These are phyloP conservation scores for Xanthia togata DNA, from an alignment of 2,888 invertebrate genomes.

Conservation along the genomic window DNA sequence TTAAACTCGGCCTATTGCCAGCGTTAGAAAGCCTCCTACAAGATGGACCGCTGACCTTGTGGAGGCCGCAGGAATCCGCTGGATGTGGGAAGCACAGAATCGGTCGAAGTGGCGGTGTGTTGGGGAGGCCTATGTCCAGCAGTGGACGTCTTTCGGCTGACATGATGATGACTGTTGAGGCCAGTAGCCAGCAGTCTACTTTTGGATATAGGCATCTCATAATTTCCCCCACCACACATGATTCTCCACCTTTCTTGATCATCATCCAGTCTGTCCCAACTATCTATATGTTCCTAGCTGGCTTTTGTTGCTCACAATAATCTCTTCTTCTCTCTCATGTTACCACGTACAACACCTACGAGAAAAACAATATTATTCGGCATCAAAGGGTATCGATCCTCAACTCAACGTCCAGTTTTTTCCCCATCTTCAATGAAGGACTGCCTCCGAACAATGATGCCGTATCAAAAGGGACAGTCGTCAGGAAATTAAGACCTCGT, in stretches of 20 bases:
- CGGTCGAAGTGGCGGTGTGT: too few relatives aligned
- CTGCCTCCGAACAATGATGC: conserved; percentile 26
- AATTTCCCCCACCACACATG: background rate
- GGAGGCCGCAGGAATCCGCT: too few relatives aligned
- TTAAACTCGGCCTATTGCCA: too few relatives aligned
- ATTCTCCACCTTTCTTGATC: background rate
- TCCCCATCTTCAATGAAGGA: conserved; percentile 12
- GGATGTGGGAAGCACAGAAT: too few relatives aligned
- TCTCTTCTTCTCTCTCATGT: background rate
- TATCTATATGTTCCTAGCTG: background rate
- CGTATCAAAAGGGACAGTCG: conserved; percentile 28
- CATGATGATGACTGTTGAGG: too few relatives aligned
- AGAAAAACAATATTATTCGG: background rate
- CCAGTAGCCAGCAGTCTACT: background rate
- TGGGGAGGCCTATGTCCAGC: too few relatives aligned
- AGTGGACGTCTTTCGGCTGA: too few relatives aligned
- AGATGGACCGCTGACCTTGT: too few relatives aligned
- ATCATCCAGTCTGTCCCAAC: background rate
- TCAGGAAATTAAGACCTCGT: conserved; percentile 59
- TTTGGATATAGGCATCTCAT: background rate
- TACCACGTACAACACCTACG: background rate
- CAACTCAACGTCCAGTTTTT: background rate
- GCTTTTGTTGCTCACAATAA: background rate
- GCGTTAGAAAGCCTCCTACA: too few relatives aligned
- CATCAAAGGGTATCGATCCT: background rate